Conservation (phyloP, 2,888 invertebrate species). For the Cataglyphis rosenhaueri region DNA sequence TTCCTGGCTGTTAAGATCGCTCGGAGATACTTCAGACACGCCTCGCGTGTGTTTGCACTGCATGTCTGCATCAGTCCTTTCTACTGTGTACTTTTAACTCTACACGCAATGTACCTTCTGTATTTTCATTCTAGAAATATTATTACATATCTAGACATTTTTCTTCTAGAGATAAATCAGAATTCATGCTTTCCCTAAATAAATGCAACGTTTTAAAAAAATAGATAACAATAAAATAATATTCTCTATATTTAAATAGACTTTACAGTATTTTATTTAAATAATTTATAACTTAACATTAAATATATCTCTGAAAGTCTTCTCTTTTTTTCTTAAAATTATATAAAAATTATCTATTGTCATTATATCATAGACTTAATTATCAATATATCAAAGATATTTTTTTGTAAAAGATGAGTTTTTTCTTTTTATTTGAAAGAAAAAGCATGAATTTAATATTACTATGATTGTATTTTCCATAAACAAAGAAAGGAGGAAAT, state of each 20-base stretch:
- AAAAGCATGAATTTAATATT: slow-evolving; percentile 7
- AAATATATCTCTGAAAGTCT: neutral
- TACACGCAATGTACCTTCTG: neutral
- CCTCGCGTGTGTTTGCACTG: slow-evolving; percentile 5
- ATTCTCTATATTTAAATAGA: neutral
- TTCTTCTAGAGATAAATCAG: neutral
- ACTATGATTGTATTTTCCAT: neutral
- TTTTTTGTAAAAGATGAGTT: slow-evolving; percentile 4
- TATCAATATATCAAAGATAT: neutral
- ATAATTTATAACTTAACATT: neutral
- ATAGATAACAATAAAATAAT: neutral
- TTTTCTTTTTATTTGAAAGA: neutral
- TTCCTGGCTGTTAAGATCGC: slow-evolving; percentile 8
- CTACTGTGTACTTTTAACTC: slow-evolving; percentile 16
- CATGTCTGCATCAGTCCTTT: neutral
- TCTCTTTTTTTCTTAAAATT: neutral
- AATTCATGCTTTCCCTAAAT: neutral
- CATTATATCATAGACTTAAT: neutral
- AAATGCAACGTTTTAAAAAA: neutral
- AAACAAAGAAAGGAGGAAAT: neutral
- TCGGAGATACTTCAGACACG: slow-evolving; percentile 36
- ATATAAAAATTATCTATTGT: neutral
- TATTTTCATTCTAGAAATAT: neutral
- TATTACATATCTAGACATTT: too few species aligned
- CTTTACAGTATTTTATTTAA: neutral